Conservation (phyloP, 2,888 invertebrate species). For the Balanococcus diminutus region DNA sequence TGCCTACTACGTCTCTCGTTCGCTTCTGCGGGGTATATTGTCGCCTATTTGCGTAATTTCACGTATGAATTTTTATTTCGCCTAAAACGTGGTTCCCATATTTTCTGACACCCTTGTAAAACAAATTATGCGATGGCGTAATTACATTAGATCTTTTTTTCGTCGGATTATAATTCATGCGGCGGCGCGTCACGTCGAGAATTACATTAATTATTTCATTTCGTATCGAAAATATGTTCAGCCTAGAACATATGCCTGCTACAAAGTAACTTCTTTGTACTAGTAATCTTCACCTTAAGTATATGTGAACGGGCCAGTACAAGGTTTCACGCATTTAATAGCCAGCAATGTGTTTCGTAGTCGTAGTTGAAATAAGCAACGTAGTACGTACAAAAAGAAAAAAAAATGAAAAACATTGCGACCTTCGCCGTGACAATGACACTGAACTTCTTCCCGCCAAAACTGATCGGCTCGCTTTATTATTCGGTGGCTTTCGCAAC, state of each 20-base stretch:
- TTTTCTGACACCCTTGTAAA: constrained; percentile 1
- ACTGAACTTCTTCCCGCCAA: constrained; percentile 50
- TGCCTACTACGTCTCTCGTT: too few species aligned
- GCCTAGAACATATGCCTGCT: constrained; percentile 1
- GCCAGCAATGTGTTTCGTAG: constrained; percentile 27
- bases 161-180: constrained; percentile 19
- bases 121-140: not conserved
- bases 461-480: constrained; percentile 38
- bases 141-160: constrained; percentile 28
- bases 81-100: not conserved
- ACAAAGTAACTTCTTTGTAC: constrained; percentile 42
- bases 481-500: constrained; percentile 37
- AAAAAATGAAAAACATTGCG: constrained; percentile 36
- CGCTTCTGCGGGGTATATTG: not conserved
- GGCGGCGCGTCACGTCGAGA: constrained; percentile 32
- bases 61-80: not conserved
- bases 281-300: constrained; percentile 25
- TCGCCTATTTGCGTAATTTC: not conserved
- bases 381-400: constrained; percentile 9
- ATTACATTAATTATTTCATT: constrained; percentile 29
- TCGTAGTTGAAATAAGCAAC: constrained; percentile 31
- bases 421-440: constrained; percentile 50
- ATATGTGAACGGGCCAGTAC: constrained; percentile 47
- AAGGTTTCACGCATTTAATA: constrained; percentile 46
- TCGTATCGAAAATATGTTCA: constrained; percentile 1